Evolutionary conservation across 2,113 vertebrate species (phyloP).

Genomic region (Ahaetulla prasina): DNA sequence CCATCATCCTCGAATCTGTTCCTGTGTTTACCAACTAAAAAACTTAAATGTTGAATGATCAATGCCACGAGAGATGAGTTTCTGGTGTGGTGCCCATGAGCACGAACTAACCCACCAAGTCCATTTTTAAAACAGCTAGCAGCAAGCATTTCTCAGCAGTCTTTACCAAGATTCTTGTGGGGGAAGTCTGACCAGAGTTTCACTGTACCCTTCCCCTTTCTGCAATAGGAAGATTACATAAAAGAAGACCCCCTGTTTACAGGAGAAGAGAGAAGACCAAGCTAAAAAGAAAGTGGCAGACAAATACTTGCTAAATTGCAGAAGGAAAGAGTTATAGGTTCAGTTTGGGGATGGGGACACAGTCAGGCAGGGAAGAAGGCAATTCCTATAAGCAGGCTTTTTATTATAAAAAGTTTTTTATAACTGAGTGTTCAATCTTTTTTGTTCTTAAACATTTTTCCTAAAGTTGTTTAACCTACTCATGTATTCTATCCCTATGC

Average conservation of each 20-base stretch:
- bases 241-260: neutral
- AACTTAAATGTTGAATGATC: neutral
- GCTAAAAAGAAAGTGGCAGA: neutral
- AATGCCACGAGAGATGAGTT: neutral
- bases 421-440: neutral
- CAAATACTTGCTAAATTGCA: neutral
- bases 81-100: neutral
- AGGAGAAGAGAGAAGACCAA: neutral
- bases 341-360: neutral
- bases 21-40: conserved; percentile 27
- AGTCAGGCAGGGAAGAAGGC: neutral
- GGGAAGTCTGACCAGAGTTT: neutral
- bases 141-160: neutral
- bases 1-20: conserved; percentile 31
- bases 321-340: neutral
- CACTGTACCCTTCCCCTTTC: neutral
- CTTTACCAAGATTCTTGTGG: neutral
- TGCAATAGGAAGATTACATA: neutral
- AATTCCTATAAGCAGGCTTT: neutral
- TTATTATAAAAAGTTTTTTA: neutral
- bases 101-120: neutral
- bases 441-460: neutral
- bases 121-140: neutral
- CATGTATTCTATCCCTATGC: neutral
- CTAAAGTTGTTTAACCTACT: neutral